Evolutionary conservation across 2,797 vertebrate genomes (phyloP), one percentile per base, ranked within the genome.

Genomic region (Erethizon dorsatum): DNA sequence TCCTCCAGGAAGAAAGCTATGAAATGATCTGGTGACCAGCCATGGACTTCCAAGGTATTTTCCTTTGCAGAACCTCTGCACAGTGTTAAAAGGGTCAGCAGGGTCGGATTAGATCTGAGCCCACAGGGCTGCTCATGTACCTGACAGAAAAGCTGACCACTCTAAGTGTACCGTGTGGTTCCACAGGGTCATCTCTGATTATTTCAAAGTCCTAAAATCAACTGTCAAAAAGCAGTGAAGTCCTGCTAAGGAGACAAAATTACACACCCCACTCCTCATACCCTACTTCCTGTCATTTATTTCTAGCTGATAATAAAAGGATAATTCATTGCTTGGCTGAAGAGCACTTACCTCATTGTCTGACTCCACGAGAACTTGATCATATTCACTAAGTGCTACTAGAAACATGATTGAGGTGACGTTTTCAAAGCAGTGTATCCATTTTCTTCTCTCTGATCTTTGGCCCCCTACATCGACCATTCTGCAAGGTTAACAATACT

Each of bases 341-440:
- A 78, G 73, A 80, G 56, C 69, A 97, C 98, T 99, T 98, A 99
- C 99, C 99, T 99, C 99, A 75, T 99, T 99, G 98, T 99, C 99
- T 0, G 99, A 99, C 89, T 99, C 99, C 98, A 99, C 99, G 96
- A 99, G 98, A 78, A 99, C 99, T 98, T 99, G 99, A 98, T 99
- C 99, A 90, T 99, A 99, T 98, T 99, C 99, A 98, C 99, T 99
- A 98, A 99, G 99, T 0, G 99, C 99, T 98, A 99, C 99, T 97
- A 99, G 99, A 98, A 99, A 99, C 99, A 99, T 99, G 98, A 99
- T 99, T 97, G 99, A 99, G 6, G 99, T 99, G 98, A 99, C 99
- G 31, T 99, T 99, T 99, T 99, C 99, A 98, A 99, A 99, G 98
- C 99, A 99, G 98, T 99, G 99, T 98, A 99, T 99, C 99, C 99